phyloP scores from a whole-genome alignment of 2,888 invertebrate genomes.

The Thymelicus lineola region DNA sequence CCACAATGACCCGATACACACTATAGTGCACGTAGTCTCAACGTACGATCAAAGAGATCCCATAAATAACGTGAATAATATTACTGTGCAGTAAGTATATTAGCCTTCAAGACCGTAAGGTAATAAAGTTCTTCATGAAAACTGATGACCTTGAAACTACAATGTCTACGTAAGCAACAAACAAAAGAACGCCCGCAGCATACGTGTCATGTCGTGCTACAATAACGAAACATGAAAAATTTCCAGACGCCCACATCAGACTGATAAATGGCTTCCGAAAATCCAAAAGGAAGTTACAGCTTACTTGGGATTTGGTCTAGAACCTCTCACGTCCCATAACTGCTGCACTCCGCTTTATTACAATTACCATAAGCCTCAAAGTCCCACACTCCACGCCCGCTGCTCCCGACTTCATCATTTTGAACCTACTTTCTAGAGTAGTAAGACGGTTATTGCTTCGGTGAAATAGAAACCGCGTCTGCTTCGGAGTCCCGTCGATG shows the following conservation, averaged over 20 bases:
- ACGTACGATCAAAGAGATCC: not conserved
- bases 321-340: slow-evolving; percentile 86
- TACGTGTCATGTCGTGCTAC: slow-evolving; percentile 78
- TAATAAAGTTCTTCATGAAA: slow-evolving; percentile 9
- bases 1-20: not conserved
- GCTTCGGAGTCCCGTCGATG: slow-evolving; percentile 65
- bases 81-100: not conserved
- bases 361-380: slow-evolving; percentile 86
- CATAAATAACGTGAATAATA: slow-evolving; percentile 15
- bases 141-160: slow-evolving; percentile 54
- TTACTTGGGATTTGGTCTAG: slow-evolving; percentile 86
- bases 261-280: slow-evolving; percentile 87
- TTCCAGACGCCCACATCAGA: slow-evolving; percentile 85
- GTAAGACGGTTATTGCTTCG: slow-evolving; percentile 83
- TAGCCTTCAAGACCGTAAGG: not conserved
- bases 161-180: slow-evolving; percentile 63
- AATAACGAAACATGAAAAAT: slow-evolving; percentile 86
- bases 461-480: slow-evolving; percentile 80
- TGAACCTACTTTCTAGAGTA: slow-evolving; percentile 80
- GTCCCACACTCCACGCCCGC: slow-evolving; percentile 81
- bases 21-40: not conserved
- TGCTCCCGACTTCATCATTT: slow-evolving; percentile 76
- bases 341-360: slow-evolving; percentile 86
- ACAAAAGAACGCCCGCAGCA: slow-evolving; percentile 61
- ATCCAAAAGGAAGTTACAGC: slow-evolving; percentile 87